These are phyloP conservation scores for Laticauda laticaudata DNA, from an alignment of 2,113 vertebrate genomes.

Conservation along the genomic window DNA sequence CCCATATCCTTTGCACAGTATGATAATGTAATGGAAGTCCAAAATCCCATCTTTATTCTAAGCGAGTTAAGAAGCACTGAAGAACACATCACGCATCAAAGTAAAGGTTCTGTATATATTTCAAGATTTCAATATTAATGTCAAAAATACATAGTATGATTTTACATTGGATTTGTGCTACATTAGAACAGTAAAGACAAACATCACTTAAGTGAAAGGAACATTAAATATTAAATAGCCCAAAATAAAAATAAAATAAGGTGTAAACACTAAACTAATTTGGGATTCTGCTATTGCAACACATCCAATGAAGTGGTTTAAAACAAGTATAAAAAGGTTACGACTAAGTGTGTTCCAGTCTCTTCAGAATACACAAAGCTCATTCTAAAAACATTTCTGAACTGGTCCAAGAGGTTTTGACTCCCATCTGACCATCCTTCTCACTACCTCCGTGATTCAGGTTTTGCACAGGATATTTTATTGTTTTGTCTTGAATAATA, in stretches of 20 bases:
- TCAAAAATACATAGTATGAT: slow-evolving; percentile 99
- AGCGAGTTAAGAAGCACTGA: slow-evolving; percentile 75
- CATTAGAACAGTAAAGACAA: slow-evolving; percentile 95
- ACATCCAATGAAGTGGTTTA: slow-evolving; percentile 94
- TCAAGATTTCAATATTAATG: slow-evolving; percentile 94
- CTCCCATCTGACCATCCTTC: slow-evolving; percentile 46
- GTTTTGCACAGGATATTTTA: slow-evolving; percentile 53
- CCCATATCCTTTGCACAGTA: slow-evolving; percentile 74
- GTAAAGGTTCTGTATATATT: slow-evolving; percentile 89
- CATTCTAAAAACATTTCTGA: slow-evolving; percentile 74
- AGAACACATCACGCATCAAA: slow-evolving; percentile 73
- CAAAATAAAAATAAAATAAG: slow-evolving; percentile 84
- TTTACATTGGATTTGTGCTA: slow-evolving; percentile 96
- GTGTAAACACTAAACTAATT: slow-evolving; percentile 98
- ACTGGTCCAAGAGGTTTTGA: slow-evolving; percentile 71
- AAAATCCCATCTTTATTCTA: slow-evolving; percentile 68
- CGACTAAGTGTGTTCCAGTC: slow-evolving; percentile 89
- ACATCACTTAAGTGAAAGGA: slow-evolving; percentile 94
- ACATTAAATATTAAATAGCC: slow-evolving; percentile 99
- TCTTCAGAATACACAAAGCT: slow-evolving; percentile 85
- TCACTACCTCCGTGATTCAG: slow-evolving; percentile 51
- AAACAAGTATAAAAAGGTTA: slow-evolving; percentile 92
- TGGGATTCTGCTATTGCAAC: slow-evolving; percentile 93
- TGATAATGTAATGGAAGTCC: slow-evolving; percentile 69
- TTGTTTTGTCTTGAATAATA: slow-evolving; percentile 49